These are phyloP conservation scores for Strigamia maritima DNA, from an alignment of 2,888 invertebrate species.

Conservation along the genomic window DNA sequence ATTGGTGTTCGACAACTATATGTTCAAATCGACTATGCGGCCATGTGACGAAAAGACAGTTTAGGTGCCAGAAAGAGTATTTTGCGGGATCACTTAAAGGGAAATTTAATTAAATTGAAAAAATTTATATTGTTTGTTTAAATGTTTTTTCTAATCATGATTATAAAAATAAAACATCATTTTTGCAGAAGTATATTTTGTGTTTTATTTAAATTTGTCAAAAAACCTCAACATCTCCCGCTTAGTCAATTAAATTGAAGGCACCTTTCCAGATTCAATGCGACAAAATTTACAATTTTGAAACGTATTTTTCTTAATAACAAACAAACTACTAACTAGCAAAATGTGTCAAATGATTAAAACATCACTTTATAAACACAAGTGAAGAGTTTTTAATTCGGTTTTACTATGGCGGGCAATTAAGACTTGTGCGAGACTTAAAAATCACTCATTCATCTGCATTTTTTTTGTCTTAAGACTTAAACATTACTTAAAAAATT, in stretches of 20 bases:
- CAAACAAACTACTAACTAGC: not conserved
- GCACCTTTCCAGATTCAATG: not conserved
- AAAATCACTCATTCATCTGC: not conserved
- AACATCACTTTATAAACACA: not conserved
- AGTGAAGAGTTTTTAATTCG: not conserved
- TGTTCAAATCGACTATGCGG: constrained; percentile 88
- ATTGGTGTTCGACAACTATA: constrained; percentile 87
- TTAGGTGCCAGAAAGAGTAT: not conserved
- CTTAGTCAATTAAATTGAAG: not conserved
- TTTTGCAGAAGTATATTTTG: constrained; percentile 12
- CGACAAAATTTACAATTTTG: not conserved
- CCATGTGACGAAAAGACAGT: constrained; percentile 57
- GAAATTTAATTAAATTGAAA: constrained; percentile 7
- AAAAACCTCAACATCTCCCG: not conserved
- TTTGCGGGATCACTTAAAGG: not conserved
- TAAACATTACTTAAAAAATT: not conserved
- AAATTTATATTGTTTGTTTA: not conserved
- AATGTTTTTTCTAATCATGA: not conserved
- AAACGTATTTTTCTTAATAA: not conserved
- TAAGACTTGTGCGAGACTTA: not conserved
- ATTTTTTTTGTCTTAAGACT: not conserved
- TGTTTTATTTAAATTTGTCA: not conserved
- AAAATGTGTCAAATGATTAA: not conserved
- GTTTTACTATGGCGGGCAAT: not conserved
- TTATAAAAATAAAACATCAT: constrained; percentile 5